phyloP scores from a whole-genome alignment of 1,140 invertebrate species.

The Anoplophora glabripennis region DNA sequence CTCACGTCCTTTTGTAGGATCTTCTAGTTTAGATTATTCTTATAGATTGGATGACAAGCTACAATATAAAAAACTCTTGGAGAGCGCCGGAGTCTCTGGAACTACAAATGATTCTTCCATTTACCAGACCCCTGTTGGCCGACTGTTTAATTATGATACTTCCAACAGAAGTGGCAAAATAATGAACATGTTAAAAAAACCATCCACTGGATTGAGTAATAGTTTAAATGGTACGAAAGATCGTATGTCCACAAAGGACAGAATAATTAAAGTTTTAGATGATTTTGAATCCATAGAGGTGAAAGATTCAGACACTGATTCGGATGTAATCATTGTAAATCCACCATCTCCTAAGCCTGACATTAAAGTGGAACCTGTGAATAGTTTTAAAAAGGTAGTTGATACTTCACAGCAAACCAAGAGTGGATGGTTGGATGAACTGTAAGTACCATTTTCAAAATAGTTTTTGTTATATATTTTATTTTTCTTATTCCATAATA shows the following conservation, averaged over 20 bases:
- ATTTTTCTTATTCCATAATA: too few relatives aligned
- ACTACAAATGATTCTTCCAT: conserved; percentile 25
- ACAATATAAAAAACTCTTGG: conserved; percentile 40
- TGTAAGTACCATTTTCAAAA: conserved; percentile 35
- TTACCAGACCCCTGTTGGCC: conserved; percentile 38
- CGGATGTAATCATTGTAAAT: conserved; percentile 35
- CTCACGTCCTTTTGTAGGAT: neutral
- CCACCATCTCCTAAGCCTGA: conserved; percentile 44
- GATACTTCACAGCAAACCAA: conserved; percentile 33
- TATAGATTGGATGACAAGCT: conserved; percentile 42
- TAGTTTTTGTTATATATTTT: neutral
- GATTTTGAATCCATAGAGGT: conserved; percentile 37
- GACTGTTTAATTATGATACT: conserved; percentile 21
- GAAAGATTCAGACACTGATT: conserved; percentile 45
- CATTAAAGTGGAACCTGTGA: conserved; percentile 41
- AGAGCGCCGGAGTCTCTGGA: conserved; percentile 14
- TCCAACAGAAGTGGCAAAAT: conserved; percentile 11
- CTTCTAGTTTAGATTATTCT: conserved; percentile 32
- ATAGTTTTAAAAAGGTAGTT: conserved; percentile 41
- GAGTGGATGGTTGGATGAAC: conserved; percentile 35
- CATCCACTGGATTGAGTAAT: conserved; percentile 7
- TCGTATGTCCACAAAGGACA: conserved; percentile 37
- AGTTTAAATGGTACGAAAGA: conserved; percentile 22
- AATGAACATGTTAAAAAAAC: conserved; percentile 18
- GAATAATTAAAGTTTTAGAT: conserved; percentile 41